Evolutionary conservation across 2,888 invertebrate species (phyloP), one percentile per base, ranked within the genome.

Genomic region (Aradus depressus): DNA sequence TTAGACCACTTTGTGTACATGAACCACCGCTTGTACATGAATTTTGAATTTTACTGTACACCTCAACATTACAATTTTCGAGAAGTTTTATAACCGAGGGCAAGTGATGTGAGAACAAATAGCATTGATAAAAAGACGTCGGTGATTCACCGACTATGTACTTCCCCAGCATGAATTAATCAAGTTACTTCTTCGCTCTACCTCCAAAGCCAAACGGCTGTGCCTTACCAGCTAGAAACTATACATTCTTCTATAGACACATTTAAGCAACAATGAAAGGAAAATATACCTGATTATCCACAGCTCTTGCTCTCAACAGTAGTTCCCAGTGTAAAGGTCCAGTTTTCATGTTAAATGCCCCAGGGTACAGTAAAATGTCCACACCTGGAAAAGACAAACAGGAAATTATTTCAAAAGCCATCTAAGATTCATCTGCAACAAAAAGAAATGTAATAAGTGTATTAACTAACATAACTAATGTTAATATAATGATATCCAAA

Each of bases 261-360:
- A n/a, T n/a, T n/a, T n/a, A n/a, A n/a, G n/a, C n/a, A n/a, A n/a
- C n/a, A n/a, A n/a, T n/a, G n/a, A n/a, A n/a, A n/a, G n/a, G n/a
- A n/a, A n/a, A n/a, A n/a, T n/a, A 21, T 41, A 54, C 56, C 71
- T 95, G 93, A 66, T 87, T 84, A 70, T 96, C 95, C 26, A 80
- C 73, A 28, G 96, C 93, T 43, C 95, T 73, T 0, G 80, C 76
- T 39, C 86, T 75, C 53, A 80, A 82, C 16, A 96, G 70, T 3
- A 91, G 67, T 64, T 91, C 85, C 92, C 93, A 97, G 68, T 96
- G 95, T 50, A 81, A 71, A 0, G 93, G 92, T 0, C 96, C 96
- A 0, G 96, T 96, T 1, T 89, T 91, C 86, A 88, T 87, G 69
- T 92, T 96, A 69, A 96, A 96, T 1, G 95, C 93, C 22, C 84